A percentile compares a stretch with the other conserved stretches of the same genome.
Evolutionary conservation across 2,888 invertebrate genomes (phyloP).

Genomic region (Pediacus dermestoides): DNA sequence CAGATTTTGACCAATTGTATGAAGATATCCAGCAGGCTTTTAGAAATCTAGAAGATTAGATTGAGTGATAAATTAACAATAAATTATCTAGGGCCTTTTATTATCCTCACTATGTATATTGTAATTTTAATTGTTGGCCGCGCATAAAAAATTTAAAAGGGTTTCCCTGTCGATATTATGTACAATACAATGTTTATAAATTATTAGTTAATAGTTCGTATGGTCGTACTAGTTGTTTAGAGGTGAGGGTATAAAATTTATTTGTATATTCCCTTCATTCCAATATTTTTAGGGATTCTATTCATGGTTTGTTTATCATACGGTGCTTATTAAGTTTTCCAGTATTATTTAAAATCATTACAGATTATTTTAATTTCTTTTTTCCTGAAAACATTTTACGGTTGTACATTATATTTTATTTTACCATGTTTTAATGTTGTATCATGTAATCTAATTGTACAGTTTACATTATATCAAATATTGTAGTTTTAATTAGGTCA

Average conservation of each 20-base stretch:
- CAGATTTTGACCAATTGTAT: conserved; percentile 93
- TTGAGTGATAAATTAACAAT: conserved; percentile 8
- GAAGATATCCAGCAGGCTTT: conserved; percentile 98
- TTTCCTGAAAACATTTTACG: conserved; percentile 3
- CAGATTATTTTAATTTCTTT: not conserved
- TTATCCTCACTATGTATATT: conserved; percentile 23
- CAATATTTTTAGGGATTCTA: conserved; percentile 15
- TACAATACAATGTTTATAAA: conserved; percentile 25
- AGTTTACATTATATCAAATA: no score
- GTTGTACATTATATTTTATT: conserved; percentile 4
- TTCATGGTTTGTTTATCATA: not conserved
- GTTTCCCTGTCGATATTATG: conserved; percentile 33
- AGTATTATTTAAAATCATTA: conserved; percentile 3
- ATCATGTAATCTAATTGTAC: no score
- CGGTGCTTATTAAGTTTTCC: conserved; percentile 1
- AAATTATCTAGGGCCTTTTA: conserved; percentile 14
- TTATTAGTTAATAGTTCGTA: conserved; percentile 14
- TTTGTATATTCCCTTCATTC: conserved; percentile 35
- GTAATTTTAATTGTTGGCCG: conserved; percentile 1
- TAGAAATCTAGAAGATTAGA: conserved; percentile 96
- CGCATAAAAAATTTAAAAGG: conserved; percentile 4
- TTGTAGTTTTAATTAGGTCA: no score
- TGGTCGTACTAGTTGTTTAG: conserved; percentile 4
- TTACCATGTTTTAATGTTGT: no score
- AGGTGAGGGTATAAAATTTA: conserved; percentile 1